Base-by-base conservation (phyloP, 2,888 invertebrate species). In the Diaprepes abbreviatus region DNA sequence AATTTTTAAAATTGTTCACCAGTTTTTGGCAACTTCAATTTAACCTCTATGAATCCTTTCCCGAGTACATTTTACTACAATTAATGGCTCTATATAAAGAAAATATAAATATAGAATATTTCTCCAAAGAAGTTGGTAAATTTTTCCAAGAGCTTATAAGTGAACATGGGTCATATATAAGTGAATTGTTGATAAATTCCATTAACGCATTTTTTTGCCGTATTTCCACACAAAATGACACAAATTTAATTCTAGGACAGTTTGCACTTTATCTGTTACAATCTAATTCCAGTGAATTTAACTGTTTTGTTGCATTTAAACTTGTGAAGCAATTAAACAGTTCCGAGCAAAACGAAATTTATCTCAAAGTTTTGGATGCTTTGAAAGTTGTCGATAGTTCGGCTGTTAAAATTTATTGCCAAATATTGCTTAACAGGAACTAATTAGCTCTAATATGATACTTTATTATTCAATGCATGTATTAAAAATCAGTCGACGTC, bases 1-100 rank as follows among this genome's bases (percentile, higher is more conserved):
- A 36, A 5, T 62, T 55, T 43, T 33, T 62, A 6, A 33, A 35
- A 1, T 2, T 28, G 3, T 62, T 67, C 48, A 33, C 31, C 21
- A 16, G 10, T 3, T 36, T 55, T 28, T 67, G 67, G 67, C 28
- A 62, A 40, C 21, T 14, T n/a, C 14, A 24, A n/a, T 67, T 67
- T 17, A 55, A 9, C 16, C 24, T 14, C 9, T 33, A 54, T 10
- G 55, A 67, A 48, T 16, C 14, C 9, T 62, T 67, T 40, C 14
- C 54, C 45, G 67, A 62, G 17, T 48, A 54, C 38, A n/a, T 43
- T 10, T 19, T 43, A 9, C 43, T n/a, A n/a, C n/a, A n/a, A n/a
- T n/a, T n/a, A n/a, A n/a, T n/a, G n/a, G n/a, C n/a, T n/a, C n/a
- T n/a, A n/a, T n/a, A n/a, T n/a, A n/a, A n/a, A n/a, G n/a, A n/a